Percentiles rank a stretch among this genome's conserved stretches.
phyloP scores from a whole-genome alignment of 2,888 invertebrate species.

The Synergus japonicus region DNA sequence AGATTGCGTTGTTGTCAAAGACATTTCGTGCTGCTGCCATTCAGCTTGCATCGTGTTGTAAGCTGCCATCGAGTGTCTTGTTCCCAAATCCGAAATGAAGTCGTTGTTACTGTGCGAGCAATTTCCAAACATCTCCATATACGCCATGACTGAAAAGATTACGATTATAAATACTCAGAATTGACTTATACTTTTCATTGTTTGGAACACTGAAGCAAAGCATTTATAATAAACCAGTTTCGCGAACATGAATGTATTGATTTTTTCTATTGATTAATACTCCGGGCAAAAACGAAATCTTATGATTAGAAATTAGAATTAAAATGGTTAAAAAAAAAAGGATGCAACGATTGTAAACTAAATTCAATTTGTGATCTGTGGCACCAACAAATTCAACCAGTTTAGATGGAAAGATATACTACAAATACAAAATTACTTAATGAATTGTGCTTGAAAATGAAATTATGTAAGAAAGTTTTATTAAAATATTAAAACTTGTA shows the following conservation, averaged over 20 bases:
- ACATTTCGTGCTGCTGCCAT: slow-evolving; percentile 79
- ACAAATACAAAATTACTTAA: too few relatives aligned
- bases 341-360: neutral
- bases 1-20: slow-evolving; percentile 80
- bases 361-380: slow-evolving; percentile 1
- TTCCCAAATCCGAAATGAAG: slow-evolving; percentile 85
- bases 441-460: too few relatives aligned
- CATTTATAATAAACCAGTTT: slow-evolving; percentile 41
- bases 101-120: slow-evolving; percentile 89
- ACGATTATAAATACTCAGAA: slow-evolving; percentile 31
- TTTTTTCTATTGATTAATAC: slow-evolving; percentile 3
- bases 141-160: slow-evolving; percentile 89
- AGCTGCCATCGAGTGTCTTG: slow-evolving; percentile 91
- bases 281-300: slow-evolving; percentile 10
- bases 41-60: slow-evolving; percentile 82
- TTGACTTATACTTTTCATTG: slow-evolving; percentile 14
- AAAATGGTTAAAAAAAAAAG: slow-evolving; percentile 8
- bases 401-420: too few relatives aligned
- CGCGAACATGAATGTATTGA: neutral
- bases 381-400: neutral
- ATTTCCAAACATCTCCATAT: slow-evolving; percentile 96
- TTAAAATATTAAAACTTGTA: neutral
- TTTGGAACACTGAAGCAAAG: slow-evolving; percentile 40
- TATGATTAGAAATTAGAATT: slow-evolving; percentile 5
- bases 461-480: too few relatives aligned